Conservation (phyloP, 2,113 vertebrate genomes). For the Lanius ludovicianus region DNA sequence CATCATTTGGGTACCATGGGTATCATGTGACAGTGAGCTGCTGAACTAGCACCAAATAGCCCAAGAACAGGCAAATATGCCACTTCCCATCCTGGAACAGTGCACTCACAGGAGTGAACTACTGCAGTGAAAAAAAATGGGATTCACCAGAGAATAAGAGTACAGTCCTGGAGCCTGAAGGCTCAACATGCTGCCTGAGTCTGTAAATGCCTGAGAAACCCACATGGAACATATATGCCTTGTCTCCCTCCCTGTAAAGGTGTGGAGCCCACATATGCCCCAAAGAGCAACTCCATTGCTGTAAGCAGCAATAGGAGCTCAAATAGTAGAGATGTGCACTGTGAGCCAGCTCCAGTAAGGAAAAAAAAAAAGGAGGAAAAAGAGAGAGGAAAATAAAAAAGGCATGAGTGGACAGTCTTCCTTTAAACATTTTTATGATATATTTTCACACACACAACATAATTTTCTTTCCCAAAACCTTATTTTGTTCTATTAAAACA, state of each 20-base stretch:
- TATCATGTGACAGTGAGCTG: neutral
- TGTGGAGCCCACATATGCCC: neutral
- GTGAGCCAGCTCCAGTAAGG: neutral
- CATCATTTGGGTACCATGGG: fast-evolving
- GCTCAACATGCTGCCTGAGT: neutral
- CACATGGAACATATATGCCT: fast-evolving
- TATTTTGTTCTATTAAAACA: neutral
- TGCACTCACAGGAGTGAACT: neutral
- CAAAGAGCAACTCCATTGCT: neutral
- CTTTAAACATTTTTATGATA: neutral
- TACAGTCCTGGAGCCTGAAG: neutral
- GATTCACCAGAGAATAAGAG: neutral
- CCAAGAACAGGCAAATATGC: neutral
- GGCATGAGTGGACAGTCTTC: neutral
- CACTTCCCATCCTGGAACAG: neutral
- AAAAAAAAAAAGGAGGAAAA: too few species aligned
- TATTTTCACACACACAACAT: neutral
- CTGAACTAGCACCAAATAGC: neutral
- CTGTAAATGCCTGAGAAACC: neutral
- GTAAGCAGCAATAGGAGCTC: neutral
- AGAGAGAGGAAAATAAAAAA: neutral
- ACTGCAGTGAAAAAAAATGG: neutral
- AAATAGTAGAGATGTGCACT: neutral
- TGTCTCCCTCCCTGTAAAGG: neutral
- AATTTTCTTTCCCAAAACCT: neutral